Conservation (phyloP, 2,113 vertebrate genomes). For the Chloebia gouldiae region DNA sequence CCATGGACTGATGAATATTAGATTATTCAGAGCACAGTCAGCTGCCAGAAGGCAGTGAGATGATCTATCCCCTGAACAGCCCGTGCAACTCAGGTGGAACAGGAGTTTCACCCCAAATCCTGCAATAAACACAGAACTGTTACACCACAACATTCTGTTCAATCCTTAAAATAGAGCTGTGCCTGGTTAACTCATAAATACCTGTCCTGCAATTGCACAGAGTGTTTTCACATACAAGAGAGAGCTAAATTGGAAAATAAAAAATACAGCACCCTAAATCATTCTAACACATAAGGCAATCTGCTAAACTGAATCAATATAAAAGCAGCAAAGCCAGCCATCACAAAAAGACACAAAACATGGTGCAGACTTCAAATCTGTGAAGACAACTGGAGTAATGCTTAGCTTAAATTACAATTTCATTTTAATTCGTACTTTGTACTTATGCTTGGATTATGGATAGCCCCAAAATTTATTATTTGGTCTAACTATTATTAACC, state of each 20-base stretch:
- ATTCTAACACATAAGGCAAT: not conserved
- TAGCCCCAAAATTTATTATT: not conserved
- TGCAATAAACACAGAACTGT: not conserved
- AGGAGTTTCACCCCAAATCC: not conserved
- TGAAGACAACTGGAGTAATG: not conserved
- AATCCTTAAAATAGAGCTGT: not conserved
- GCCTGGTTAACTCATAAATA: not conserved
- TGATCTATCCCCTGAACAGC: not conserved
- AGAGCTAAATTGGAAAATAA: not conserved
- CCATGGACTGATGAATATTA: not conserved
- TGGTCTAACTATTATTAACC: not conserved
- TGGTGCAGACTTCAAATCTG: not conserved
- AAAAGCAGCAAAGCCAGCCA: not conserved
- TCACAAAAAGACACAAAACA: not conserved
- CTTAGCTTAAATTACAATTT: not conserved
- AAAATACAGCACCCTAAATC: not conserved
- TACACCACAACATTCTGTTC: not conserved
- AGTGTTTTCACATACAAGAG: not conserved
- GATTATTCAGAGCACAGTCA: not conserved
- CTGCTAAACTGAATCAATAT: not conserved
- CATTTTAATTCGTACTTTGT: not conserved
- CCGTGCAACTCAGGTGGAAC: not conserved
- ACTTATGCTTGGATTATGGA: accelerated
- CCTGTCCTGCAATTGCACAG: not conserved
- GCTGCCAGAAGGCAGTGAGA: not conserved